These are phyloP conservation scores for Macrocentrus cingulum DNA, from an alignment of 1,140 invertebrate species.

Conservation along the genomic window DNA sequence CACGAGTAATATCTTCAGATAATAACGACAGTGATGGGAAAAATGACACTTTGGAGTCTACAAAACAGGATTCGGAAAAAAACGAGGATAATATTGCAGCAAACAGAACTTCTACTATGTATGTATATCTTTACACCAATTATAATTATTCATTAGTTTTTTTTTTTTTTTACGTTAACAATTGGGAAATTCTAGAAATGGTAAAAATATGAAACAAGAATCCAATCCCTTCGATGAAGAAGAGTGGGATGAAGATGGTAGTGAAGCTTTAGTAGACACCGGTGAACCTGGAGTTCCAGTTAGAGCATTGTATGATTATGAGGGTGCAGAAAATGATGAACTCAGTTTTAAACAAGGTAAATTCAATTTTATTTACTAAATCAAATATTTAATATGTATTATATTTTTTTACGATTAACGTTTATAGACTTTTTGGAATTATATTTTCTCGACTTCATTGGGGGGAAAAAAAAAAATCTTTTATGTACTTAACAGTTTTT, in stretches of 20 bases:
- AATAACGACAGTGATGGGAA: constrained; percentile 47
- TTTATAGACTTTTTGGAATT: too few relatives aligned
- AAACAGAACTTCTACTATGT: constrained; percentile 55
- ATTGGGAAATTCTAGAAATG: constrained; percentile 55
- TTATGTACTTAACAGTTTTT: too few relatives aligned
- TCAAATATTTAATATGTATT: neutral
- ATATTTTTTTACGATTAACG: too few relatives aligned
- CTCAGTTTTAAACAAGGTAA: constrained; percentile 93
- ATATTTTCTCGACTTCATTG: too few relatives aligned
- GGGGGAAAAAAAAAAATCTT: too few relatives aligned
- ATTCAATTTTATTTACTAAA: neutral
- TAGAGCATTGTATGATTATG: constrained; percentile 93
- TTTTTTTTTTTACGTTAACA: constrained; percentile 24
- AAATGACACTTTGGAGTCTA: constrained; percentile 49
- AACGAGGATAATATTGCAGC: constrained; percentile 56
- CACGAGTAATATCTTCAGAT: constrained; percentile 53
- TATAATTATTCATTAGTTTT: neutral
- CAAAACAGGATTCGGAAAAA: constrained; percentile 52
- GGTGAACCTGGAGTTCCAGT: constrained; percentile 92
- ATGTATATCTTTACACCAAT: constrained; percentile 25
- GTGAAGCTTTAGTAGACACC: constrained; percentile 81
- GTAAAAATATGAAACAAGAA: constrained; percentile 65
- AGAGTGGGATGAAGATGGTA: constrained; percentile 84
- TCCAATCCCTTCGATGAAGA: constrained; percentile 81
- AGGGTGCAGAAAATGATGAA: constrained; percentile 94